Evolutionary conservation across 1,140 invertebrate species (phyloP).

Genomic region (Brachionus paranguensis): DNA sequence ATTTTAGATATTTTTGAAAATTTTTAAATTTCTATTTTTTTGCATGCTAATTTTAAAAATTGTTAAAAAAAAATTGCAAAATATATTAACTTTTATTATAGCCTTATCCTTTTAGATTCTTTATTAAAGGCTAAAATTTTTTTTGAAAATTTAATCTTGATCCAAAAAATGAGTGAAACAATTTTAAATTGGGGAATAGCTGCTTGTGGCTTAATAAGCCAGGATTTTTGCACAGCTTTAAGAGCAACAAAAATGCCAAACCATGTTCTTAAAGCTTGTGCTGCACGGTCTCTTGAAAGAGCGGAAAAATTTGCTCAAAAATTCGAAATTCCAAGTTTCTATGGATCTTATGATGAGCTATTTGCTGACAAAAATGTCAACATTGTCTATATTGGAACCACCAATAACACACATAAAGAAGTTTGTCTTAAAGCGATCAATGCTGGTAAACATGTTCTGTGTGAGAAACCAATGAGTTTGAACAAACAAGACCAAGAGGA

Average conservation of each 20-base stretch:
- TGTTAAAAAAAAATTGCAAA: not conserved
- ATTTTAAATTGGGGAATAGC: conserved; percentile 65
- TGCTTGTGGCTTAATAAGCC: conserved; percentile 66
- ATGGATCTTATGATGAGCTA: conserved; percentile 70
- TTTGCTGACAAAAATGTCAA: conserved; percentile 69
- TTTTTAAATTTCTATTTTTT: not conserved
- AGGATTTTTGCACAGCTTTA: conserved; percentile 72
- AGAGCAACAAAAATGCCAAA: conserved; percentile 60
- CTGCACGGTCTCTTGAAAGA: conserved; percentile 63
- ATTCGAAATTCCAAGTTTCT: conserved; percentile 65
- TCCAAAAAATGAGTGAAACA: not conserved
- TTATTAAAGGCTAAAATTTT: not conserved
- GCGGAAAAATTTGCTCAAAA: conserved; percentile 69
- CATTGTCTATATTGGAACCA: conserved; percentile 71
- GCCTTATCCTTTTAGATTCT: not conserved
- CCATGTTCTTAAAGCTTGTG: conserved; percentile 68
- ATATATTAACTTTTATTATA: not conserved
- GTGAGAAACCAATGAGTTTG: conserved; percentile 74
- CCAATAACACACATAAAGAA: conserved; percentile 66
- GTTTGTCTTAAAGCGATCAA: conserved; percentile 65
- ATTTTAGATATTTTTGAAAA: not conserved
- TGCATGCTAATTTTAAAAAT: not conserved
- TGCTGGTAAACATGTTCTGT: conserved; percentile 71
- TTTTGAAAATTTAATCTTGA: not conserved
- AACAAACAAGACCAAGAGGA: conserved; percentile 59